phyloP scores from a whole-genome alignment of 2,113 vertebrate species.

The Carassius gibelio region DNA sequence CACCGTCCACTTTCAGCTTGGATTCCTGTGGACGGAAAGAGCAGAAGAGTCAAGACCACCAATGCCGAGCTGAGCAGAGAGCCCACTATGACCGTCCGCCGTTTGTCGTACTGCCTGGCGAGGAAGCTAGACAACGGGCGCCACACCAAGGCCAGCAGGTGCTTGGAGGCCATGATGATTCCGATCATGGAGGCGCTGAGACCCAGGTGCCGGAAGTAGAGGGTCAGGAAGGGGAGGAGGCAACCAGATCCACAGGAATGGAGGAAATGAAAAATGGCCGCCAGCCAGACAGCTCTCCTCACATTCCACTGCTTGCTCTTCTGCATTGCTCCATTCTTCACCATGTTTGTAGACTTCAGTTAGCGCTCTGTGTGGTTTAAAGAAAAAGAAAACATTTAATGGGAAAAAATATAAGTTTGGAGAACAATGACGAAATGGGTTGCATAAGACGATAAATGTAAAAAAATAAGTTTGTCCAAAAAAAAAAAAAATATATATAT shows the following conservation, averaged over 20 bases:
- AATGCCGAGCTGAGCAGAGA: slow-evolving; percentile 76
- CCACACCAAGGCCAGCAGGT: slow-evolving; percentile 76
- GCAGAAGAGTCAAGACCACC: slow-evolving; percentile 73
- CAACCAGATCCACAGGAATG: slow-evolving; percentile 75
- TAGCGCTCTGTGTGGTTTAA: slow-evolving; percentile 20
- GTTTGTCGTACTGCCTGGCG: slow-evolving; percentile 73
- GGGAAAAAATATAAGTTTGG: not conserved
- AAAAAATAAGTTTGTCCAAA: not conserved
- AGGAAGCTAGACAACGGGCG: slow-evolving; percentile 74
- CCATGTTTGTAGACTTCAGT: slow-evolving; percentile 44
- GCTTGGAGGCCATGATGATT: slow-evolving; percentile 77
- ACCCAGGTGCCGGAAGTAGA: slow-evolving; percentile 84
- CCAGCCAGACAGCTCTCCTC: slow-evolving; percentile 74
- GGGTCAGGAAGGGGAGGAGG: slow-evolving; percentile 84
- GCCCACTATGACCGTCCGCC: slow-evolving; percentile 70
- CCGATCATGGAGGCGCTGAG: slow-evolving; percentile 80
- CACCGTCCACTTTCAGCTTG: slow-evolving; percentile 57
- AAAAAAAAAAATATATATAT: too few species aligned
- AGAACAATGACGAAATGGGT: not conserved
- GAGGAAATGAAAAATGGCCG: slow-evolving; percentile 79
- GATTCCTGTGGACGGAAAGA: slow-evolving; percentile 68
- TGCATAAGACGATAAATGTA: not conserved
- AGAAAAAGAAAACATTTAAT: not conserved
- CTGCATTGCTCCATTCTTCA: slow-evolving; percentile 70
- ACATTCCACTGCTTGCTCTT: slow-evolving; percentile 84